Base-by-base conservation (phyloP, 2,113 vertebrate genomes). In the Ctenomys sociabilis region DNA sequence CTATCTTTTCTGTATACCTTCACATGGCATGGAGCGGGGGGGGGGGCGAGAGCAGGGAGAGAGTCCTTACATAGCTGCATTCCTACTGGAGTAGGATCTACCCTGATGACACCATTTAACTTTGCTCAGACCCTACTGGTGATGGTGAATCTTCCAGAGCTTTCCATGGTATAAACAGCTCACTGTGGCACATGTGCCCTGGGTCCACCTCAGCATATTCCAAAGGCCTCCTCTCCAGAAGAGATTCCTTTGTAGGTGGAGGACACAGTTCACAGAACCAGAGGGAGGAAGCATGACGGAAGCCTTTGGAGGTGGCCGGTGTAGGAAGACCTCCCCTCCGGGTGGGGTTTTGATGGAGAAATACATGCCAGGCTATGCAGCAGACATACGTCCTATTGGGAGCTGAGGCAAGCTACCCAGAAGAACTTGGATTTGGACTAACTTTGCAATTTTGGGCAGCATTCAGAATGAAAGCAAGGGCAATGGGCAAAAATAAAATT, bases 401-500 rank as follows among this genome's bases (percentile, higher is more conserved):
- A 85, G 14, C 35, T 75, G 40, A 45, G 37, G 22, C 83, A 90
- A 26, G 28, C 35, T 82, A 12, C 4, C 5, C 1, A 32, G 32
- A 88, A 61, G 30, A 77, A 64, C 12, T 26, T 63, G 5, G 4
- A 45, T 63, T 96, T 82, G 70, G 68, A 35, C 4, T 32, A 32
- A 40, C 63, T 37, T 96, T 66, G 63, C 52, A 95, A 81, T 49
- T 45, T 35, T 52, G 26, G 40, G 54, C n/a, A 93, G 32, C 19
- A 73, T 84, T 95, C 93, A 85, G 85, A 85, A 78, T 43, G 61
- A 32, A 63, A 59, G 45, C 37, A 85, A 12, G 1, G 64, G 14
- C 91, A 86, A 85, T 43, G 30, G 54, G 9, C 11, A 89, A 45
- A 68, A 78, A 52, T n/a, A 16, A 96, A 78, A 95, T 80, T 40